Conservation (phyloP, 2,113 vertebrate genomes). For the Cephalopterus ornatus region DNA sequence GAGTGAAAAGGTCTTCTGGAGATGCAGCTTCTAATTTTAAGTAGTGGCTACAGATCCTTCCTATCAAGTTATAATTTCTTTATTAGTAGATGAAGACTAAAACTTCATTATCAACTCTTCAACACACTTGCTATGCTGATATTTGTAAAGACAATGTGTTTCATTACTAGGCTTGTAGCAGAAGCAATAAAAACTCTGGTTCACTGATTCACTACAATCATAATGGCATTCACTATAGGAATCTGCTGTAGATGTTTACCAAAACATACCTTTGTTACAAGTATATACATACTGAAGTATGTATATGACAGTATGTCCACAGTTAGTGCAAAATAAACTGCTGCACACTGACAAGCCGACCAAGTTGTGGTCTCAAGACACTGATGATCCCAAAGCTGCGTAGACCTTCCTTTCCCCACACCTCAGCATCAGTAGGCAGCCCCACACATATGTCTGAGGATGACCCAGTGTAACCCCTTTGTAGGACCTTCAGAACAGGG, state of each 20-base stretch:
- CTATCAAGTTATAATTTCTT: not conserved
- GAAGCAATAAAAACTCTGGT: not conserved
- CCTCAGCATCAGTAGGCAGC: not conserved
- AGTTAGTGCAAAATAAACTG: not conserved
- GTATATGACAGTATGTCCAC: not conserved
- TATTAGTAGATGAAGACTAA: not conserved
- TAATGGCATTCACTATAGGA: not conserved
- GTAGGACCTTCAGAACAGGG: not conserved
- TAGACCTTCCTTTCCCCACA: not conserved
- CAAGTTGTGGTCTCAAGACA: not conserved
- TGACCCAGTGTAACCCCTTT: not conserved
- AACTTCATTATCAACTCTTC: not conserved
- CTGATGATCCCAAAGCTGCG: not conserved
- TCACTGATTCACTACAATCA: not conserved
- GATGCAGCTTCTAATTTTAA: not conserved
- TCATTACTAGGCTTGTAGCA: not conserved
- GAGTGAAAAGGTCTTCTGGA: not conserved
- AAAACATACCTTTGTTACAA: not conserved
- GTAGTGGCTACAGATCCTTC: not conserved
- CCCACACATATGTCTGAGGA: rapidly evolving
- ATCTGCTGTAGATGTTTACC: not conserved
- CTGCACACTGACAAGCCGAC: not conserved
- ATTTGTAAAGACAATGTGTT: not conserved
- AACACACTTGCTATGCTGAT: not conserved
- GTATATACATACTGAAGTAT: not conserved